Evolutionary conservation across 1,140 invertebrate species (phyloP), one percentile per base, ranked within the genome.

Genomic region (Diachasmimorpha longicaudata): DNA sequence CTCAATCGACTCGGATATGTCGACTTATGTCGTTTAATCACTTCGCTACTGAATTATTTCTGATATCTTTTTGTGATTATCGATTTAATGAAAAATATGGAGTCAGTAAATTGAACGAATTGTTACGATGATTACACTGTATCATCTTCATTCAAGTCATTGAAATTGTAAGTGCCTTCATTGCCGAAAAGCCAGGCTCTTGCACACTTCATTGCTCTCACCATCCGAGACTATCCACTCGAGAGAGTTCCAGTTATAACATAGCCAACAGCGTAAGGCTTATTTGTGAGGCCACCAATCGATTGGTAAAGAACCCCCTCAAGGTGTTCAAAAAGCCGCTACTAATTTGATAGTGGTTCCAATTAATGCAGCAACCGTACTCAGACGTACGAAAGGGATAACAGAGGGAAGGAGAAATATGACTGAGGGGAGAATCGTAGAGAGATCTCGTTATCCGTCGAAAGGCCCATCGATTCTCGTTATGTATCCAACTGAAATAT

Each of bases 281-380:
- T 55, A 55, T 52, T 52, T 55, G 46, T 37, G 44, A 5, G 16
- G 21, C 70, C 44, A 52, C 46, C 48, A 72, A 72, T 72, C 70
- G 70, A 72, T 72, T 72, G 44, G 19, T 6, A n/a, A 37, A 63
- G 19, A 46, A 46, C 19, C 25, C 70, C 70, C 70, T 72, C 70
- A 58, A 72, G 70, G 70, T 48, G 70, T 72, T 72, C 70, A 72
- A 72, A 72, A 72, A 72, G 46, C 70, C 46, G 70, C 70, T 52
- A 72, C 46, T 72, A 72, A 72, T 72, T 72, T 55, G 48, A 72
- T 72, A 72, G 46, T 70, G 31, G 21, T 31, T 16, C 70, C 48
- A 72, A 72, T 72, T 72, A 72, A 72, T 72, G 6, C 44, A 55
- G 46, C 46, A 31, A 16, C 21, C 19, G 14, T 72, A 72, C 21